Evolutionary conservation across 2,888 invertebrate species (phyloP).

Genomic region (Cremastinae sp.): DNA sequence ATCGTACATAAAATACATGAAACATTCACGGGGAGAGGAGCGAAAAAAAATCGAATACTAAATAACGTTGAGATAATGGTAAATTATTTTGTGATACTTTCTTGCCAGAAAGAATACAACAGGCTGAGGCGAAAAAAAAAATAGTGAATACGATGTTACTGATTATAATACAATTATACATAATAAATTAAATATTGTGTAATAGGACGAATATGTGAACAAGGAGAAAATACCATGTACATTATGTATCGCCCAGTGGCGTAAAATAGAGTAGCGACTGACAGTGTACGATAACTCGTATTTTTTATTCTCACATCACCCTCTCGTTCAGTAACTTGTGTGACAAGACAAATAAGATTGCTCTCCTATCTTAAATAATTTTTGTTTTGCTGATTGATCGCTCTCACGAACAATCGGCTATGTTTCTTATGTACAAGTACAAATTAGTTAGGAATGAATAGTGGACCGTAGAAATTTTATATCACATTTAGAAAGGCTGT

Average conservation of each 20-base stretch:
- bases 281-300: conserved; percentile 62
- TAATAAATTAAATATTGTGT: conserved; percentile 76
- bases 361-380: conserved; percentile 12
- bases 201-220: conserved; percentile 78
- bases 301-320: conserved; percentile 13
- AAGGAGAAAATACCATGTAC: conserved; percentile 79
- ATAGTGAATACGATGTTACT: conserved; percentile 77
- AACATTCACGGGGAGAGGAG: conserved; percentile 19
- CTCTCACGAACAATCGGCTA: background rate
- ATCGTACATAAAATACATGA: conserved; percentile 37
- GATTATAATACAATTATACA: conserved; percentile 74
- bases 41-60: conserved; percentile 70
- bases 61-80: conserved; percentile 78
- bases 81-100: conserved; percentile 80
- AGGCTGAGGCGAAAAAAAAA: conserved; percentile 74
- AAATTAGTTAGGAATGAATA: conserved; percentile 57
- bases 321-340: background rate
- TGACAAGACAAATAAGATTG: background rate
- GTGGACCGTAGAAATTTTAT: conserved; percentile 46
- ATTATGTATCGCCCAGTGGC: conserved; percentile 79
- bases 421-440: conserved; percentile 36
- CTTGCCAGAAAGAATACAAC: conserved; percentile 80
- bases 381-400: background rate
- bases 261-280: conserved; percentile 79
- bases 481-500: conserved; percentile 48